phyloP scores from a whole-genome alignment of 2,113 vertebrate species.

The Xenus cinereus region DNA sequence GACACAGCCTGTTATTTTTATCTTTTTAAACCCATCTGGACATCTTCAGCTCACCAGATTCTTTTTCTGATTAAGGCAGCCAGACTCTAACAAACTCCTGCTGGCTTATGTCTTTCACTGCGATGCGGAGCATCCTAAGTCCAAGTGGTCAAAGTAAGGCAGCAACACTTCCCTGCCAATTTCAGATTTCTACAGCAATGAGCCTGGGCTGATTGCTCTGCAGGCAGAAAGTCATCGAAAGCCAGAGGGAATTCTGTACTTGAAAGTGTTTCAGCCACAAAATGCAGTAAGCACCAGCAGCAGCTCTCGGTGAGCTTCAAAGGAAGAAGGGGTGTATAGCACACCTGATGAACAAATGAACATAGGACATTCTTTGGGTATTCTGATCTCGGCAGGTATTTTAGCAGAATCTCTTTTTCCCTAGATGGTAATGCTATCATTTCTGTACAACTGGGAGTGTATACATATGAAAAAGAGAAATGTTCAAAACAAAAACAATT shows the following conservation, averaged over 20 bases:
- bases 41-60: conserved; percentile 13
- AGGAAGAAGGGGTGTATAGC: not conserved
- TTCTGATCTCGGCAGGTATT: not conserved
- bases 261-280: not conserved
- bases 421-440: not conserved
- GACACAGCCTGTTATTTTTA: conserved; percentile 2
- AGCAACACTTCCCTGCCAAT: not conserved
- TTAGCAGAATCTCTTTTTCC: not conserved
- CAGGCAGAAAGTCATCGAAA: not conserved
- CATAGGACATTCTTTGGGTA: not conserved
- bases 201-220: not conserved
- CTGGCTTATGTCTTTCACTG: not conserved
- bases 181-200: not conserved
- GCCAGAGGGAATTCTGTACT: not conserved
- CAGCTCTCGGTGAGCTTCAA: not conserved
- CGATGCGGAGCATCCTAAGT: not conserved
- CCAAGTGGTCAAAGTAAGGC: not conserved
- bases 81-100: not conserved
- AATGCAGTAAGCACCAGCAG: not conserved
- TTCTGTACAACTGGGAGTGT: not conserved
- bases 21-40: conserved; percentile 15
- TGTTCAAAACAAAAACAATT: not conserved
- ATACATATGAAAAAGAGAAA: not conserved
- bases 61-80: conserved; percentile 16
- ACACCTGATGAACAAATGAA: not conserved